Conservation (phyloP, 2,797 vertebrate species). For the Argentina silus region DNA sequence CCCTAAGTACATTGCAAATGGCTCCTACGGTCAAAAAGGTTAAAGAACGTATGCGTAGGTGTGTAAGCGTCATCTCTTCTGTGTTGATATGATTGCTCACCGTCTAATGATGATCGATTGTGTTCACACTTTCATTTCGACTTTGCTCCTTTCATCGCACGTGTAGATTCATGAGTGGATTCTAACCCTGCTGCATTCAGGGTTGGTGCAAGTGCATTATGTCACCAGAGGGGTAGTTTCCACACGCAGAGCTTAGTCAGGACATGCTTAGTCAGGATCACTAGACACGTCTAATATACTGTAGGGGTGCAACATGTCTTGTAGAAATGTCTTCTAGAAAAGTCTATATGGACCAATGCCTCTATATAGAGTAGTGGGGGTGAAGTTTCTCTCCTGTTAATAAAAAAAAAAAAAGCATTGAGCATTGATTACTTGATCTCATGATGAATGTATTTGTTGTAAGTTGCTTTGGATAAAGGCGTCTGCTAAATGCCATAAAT, state of each 20-base stretch:
- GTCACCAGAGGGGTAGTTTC: conserved; percentile 30
- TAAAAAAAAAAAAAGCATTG: too few relatives aligned
- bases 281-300: neutral
- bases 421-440: too few relatives aligned
- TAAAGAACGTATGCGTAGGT: conserved; percentile 77
- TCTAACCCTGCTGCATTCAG: conserved; percentile 35
- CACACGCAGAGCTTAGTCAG: conserved; percentile 15
- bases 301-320: neutral
- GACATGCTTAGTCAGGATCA: conserved; percentile 17
- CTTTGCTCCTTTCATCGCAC: conserved; percentile 46
- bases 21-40: neutral
- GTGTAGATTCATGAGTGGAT: conserved; percentile 29
- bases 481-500: too few relatives aligned
- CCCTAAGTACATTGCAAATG: too few relatives aligned
- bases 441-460: too few relatives aligned
- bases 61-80: conserved; percentile 71
- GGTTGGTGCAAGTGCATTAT: conserved; percentile 32
- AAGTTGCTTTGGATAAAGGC: too few relatives aligned
- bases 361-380: neutral
- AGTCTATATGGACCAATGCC: too few relatives aligned
- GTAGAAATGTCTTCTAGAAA: too few relatives aligned
- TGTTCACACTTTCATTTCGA: conserved; percentile 17
- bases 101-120: conserved; percentile 19
- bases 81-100: conserved; percentile 2
- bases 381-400: too few relatives aligned